A percentile compares a stretch with the other conserved stretches of the same genome.
These are phyloP conservation scores for Pteruthius melanotis DNA, from an alignment of 2,113 vertebrate genomes.

Conservation along the genomic window DNA sequence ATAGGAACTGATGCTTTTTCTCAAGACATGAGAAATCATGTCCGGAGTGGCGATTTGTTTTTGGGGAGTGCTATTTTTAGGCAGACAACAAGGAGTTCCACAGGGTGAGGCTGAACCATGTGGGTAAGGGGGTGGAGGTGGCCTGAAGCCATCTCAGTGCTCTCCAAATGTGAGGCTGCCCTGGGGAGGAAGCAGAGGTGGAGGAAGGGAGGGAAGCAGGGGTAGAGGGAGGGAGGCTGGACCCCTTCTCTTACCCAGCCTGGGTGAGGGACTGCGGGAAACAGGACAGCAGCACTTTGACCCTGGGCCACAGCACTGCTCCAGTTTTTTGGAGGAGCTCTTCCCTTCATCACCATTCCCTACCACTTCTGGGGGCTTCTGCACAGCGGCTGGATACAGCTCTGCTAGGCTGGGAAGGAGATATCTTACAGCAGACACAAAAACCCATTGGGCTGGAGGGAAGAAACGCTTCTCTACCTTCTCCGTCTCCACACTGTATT, in stretches of 20 bases:
- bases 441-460: accelerated
- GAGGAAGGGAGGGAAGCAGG: background rate
- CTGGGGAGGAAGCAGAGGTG: background rate
- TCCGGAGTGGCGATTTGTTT: accelerated
- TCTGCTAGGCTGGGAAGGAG: background rate
- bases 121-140: background rate
- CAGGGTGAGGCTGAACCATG: background rate
- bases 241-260: background rate
- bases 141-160: background rate
- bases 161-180: background rate
- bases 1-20: background rate
- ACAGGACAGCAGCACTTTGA: background rate
- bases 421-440: background rate
- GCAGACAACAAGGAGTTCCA: background rate
- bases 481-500: background rate
- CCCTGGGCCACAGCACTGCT: background rate
- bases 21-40: background rate
- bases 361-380: background rate
- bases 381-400: accelerated
- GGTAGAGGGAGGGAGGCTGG: background rate
- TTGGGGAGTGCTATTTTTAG: background rate
- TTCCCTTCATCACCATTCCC: background rate
- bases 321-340: background rate
- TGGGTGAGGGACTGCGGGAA: accelerated
- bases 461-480: background rate